Evolutionary conservation across 1,140 invertebrate species (phyloP), one percentile per base, ranked within the genome.

Genomic region (Calliphora vicina): DNA sequence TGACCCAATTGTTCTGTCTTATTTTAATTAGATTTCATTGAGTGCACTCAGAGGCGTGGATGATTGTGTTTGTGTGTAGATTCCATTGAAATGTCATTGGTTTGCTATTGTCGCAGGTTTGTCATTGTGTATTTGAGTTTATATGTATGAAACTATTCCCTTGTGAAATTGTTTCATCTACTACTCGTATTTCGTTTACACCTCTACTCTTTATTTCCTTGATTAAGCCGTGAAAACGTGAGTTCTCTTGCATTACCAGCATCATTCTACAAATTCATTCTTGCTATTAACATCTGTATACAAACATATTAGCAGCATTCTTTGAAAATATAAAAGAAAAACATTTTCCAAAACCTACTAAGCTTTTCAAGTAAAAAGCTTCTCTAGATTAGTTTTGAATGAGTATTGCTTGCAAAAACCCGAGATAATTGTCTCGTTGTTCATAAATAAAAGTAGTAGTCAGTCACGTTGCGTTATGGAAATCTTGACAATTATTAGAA

Each of bases 401-500:
- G 50, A 13, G 17, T n/a, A n/a, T n/a, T n/a, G n/a, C n/a, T n/a
- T n/a, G n/a, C n/a, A n/a, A n/a, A n/a, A n/a, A 57, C 15, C 15
- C 15, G 50, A 57, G n/a, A 57, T 57, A 57, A 57, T 35, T 35
- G 6, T 10, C 10, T 35, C 35, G 10, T 35, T 35, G 35, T 35
- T 67, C 17, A 67, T 23, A 67, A 67, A 23, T 23, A 67, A 23
- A n/a, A 67, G 5, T 1, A 61, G 50, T 61, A 17, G 23, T 26
- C 23, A 72, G 71, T 73, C 71, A 73, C 71, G 71, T 73, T 73
- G 71, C 71, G 1, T 73, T 73, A 73, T 73, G 26, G 71, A 73
- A 73, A 73, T 73, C 23, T 73, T 73, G 71, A 73, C 71, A 73
- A 73, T 73, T 73, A 73, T 73, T 73, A n/a, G 71, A 73, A 73